Percentiles rank a stretch among this genome's conserved stretches.
These are phyloP conservation scores for Hemicrepidius hirtus DNA, from an alignment of 2,888 invertebrate species.

Conservation along the genomic window DNA sequence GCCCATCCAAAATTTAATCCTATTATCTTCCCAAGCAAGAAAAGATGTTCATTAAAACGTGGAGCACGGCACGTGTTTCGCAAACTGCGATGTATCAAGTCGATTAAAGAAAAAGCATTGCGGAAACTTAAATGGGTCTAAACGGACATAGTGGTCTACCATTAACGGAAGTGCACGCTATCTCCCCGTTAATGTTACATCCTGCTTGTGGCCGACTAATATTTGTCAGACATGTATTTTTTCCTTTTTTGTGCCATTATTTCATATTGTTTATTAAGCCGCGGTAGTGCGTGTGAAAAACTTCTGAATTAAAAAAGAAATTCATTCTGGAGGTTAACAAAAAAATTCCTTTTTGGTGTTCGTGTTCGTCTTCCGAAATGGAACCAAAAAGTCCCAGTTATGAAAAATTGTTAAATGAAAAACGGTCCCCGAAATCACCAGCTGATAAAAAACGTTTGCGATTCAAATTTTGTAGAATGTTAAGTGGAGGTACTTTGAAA, in stretches of 20 bases:
- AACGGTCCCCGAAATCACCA: constrained; percentile 55
- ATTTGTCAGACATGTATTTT: constrained; percentile 36
- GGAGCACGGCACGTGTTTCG: neutral
- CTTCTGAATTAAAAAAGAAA: neutral
- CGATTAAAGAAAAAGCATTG: constrained; percentile 17
- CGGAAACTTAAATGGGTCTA: constrained; percentile 23
- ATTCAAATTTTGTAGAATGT: constrained; percentile 60
- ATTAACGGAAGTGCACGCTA: constrained; percentile 44
- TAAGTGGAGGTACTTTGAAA: constrained; percentile 59
- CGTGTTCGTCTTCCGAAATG: constrained; percentile 50
- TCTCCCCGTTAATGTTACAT: constrained; percentile 49
- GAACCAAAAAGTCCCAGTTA: constrained; percentile 59
- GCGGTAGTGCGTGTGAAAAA: neutral
- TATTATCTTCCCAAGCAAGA: neutral
- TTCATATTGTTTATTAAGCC: constrained; percentile 9
- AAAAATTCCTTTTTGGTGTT: neutral
- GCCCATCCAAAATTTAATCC: no score
- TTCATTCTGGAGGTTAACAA: neutral
- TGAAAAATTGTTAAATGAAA: constrained; percentile 56
- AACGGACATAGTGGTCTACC: constrained; percentile 49
- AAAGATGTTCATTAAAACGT: neutral
- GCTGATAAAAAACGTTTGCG: constrained; percentile 56
- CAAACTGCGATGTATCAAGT: neutral
- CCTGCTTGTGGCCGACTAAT: constrained; percentile 44
- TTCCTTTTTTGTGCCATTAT: constrained; percentile 33